Conservation (phyloP, 2,113 vertebrate species). For the Tinamus guttatus region DNA sequence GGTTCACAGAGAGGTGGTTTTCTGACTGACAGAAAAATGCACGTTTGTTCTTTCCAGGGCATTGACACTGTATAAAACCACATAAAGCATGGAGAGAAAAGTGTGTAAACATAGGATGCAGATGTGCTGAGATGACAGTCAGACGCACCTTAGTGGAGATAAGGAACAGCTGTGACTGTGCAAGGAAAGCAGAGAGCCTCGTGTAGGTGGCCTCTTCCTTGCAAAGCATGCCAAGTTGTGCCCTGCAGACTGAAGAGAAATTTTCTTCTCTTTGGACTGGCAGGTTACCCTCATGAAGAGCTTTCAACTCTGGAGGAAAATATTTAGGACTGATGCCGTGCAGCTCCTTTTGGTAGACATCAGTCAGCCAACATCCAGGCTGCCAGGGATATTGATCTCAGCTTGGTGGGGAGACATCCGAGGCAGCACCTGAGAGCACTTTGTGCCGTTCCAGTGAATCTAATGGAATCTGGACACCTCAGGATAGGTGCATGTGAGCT, state of each 20-base stretch:
- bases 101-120: neutral
- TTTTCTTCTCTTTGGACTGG: slow-evolving; percentile 29
- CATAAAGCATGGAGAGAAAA: neutral
- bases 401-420: fast-evolving
- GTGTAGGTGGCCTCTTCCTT: neutral
- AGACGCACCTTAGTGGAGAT: neutral
- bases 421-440: neutral
- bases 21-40: neutral
- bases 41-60: neutral
- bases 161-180: neutral
- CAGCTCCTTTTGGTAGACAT: neutral
- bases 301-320: neutral
- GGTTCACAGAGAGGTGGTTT: neutral
- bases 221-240: neutral
- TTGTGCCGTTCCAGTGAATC: fast-evolving
- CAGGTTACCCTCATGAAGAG: neutral
- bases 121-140: slow-evolving; percentile 48
- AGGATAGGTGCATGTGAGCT: neutral
- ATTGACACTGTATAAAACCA: neutral
- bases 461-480: fast-evolving
- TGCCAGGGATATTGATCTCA: neutral
- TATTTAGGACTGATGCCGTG: neutral
- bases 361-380: neutral
- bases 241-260: slow-evolving; percentile 38
- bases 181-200: neutral